phyloP scores from a whole-genome alignment of 1,140 invertebrate species.

The Yoshiicerus persimilis region DNA sequence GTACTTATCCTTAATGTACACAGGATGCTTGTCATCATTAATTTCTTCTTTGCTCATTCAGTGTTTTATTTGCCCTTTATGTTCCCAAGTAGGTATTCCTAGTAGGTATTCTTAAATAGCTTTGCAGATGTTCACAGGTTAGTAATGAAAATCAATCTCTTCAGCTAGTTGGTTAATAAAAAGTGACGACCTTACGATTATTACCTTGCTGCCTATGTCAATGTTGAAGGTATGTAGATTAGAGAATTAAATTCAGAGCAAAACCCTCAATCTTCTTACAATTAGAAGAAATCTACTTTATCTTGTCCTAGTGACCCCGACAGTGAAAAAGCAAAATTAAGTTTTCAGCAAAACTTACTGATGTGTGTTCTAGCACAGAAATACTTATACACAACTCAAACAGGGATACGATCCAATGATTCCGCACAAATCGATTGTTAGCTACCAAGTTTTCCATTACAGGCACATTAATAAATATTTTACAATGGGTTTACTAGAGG shows the following conservation, averaged over 20 bases:
- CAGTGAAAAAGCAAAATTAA: background rate
- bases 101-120: background rate
- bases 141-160: background rate
- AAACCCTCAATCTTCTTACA: background rate
- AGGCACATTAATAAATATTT: background rate
- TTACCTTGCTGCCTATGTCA: background rate
- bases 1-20: background rate
- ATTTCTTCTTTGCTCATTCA: background rate
- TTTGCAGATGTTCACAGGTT: background rate
- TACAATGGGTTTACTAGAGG: background rate
- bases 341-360: background rate
- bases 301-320: constrained; percentile 11
- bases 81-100: background rate
- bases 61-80: background rate
- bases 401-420: background rate
- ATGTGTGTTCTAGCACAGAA: no score
- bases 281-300: background rate
- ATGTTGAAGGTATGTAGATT: background rate
- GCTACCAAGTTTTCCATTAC: no score
- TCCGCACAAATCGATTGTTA: background rate
- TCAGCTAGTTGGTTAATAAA: background rate
- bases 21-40: background rate
- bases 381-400: background rate
- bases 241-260: background rate
- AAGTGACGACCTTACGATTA: background rate